A percentile compares a stretch with the other conserved stretches of the same genome.
phyloP scores from a whole-genome alignment of 2,113 vertebrate genomes.

The Pituophis catenifer region DNA sequence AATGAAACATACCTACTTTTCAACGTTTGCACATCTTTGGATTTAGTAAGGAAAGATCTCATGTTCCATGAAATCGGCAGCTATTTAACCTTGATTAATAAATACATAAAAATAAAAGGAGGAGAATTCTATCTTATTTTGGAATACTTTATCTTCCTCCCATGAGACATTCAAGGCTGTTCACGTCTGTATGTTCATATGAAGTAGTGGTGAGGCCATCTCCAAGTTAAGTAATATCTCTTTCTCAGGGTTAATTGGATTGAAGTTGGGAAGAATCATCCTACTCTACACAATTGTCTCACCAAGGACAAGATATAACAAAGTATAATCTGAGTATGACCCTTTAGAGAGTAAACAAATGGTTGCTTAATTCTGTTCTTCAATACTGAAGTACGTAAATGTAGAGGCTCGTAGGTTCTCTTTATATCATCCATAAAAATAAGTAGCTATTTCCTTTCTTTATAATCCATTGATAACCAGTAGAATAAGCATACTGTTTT shows the following conservation, averaged over 20 bases:
- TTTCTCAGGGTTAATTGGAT: not conserved
- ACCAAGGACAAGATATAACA: not conserved
- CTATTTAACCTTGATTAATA: not conserved
- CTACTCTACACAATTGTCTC: not conserved
- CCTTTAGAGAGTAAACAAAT: not conserved
- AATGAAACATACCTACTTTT: not conserved
- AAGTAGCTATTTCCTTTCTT: not conserved
- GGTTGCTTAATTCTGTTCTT: not conserved
- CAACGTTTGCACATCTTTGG: not conserved
- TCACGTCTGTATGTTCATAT: not conserved
- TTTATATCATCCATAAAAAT: not conserved
- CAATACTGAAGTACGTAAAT: not conserved
- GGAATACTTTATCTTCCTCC: not conserved
- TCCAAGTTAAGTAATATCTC: not conserved
- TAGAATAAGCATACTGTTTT: not conserved
- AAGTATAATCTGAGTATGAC: not conserved
- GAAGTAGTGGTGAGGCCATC: not conserved
- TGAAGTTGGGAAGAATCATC: not conserved
- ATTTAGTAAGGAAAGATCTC: not conserved
- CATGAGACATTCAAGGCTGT: not conserved
- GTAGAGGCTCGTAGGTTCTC: not conserved
- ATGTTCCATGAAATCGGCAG: not conserved
- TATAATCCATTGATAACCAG: not conserved
- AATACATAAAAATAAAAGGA: not conserved
- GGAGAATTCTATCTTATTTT: not conserved